Base-by-base conservation (phyloP, 1,140 invertebrate species). In the Brachionus paranguensis region DNA sequence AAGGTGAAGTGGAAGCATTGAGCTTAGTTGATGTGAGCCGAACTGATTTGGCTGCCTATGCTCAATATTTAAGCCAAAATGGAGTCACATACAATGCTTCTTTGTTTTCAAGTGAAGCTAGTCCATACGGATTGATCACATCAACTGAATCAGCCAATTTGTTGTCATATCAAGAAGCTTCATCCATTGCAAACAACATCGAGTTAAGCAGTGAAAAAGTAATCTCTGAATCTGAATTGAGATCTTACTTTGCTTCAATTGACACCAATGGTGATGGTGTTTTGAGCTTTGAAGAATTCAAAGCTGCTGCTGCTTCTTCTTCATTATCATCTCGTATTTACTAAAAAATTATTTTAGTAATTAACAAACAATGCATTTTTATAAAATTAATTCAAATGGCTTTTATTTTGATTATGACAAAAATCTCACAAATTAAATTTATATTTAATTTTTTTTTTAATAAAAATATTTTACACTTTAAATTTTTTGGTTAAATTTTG, bases 201-300 rank as follows among this genome's bases (percentile, higher is more conserved):
- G 47, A 76, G 11, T 45, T 47, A n/a, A 50, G 72, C 33, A 50
- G 17, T 14, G 72, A 76, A 50, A 76, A 76, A 50, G 6, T 29
- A 76, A 76, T 76, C 20, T 27, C 72, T 47, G 72, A 76, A 24
- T 14, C n/a, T 27, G 72, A 76, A 76, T 76, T 76, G 72, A 76
- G 45, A 76, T 11, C 72, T 47, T 76, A 76, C 27, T 76, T 76
- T 76, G 45, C 41, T 50, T 76, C 72, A 50, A 76, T 76, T 50
- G 72, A 76, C 29, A 24, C 72, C 1, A 76, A 76, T 50, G 72
- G 72, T 47, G 72, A 76, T 27, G 72, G 72, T 10, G 45, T 47
- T 50, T 27, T 76, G 4, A 47, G 41, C 45, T 76, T 29, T 47
- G 72, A 76, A 17, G 72, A 76, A 76, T 76, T 76, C 20, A 76